A percentile compares a stretch with the other conserved stretches of the same genome.
These are phyloP conservation scores for Hydrolagus colliei DNA, from an alignment of 2,797 vertebrate genomes.

Conservation along the genomic window DNA sequence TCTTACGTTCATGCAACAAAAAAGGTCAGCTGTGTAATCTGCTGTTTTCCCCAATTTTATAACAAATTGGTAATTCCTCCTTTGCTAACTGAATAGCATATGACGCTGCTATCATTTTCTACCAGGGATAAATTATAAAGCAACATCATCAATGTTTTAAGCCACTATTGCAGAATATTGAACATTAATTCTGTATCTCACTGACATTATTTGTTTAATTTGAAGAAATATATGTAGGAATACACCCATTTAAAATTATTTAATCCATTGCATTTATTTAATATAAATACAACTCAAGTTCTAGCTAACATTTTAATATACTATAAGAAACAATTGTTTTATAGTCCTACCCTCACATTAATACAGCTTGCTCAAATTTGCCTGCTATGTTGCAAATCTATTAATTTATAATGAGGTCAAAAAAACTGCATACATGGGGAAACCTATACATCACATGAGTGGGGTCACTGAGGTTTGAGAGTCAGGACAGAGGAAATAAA, in stretches of 20 bases:
- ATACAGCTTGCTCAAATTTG: neutral
- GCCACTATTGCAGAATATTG: neutral
- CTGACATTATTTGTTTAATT: neutral
- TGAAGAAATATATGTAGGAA: neutral
- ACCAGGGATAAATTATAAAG: constrained; percentile 4
- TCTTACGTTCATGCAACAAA: neutral
- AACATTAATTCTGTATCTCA: neutral
- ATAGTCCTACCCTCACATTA: neutral
- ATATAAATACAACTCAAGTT: neutral
- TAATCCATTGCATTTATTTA: constrained; percentile 6
- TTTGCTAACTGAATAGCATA: neutral
- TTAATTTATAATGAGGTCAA: constrained; percentile 29
- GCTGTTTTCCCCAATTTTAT: constrained; percentile 4
- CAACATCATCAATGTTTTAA: neutral
- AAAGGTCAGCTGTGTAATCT: neutral
- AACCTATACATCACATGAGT: constrained; percentile 16
- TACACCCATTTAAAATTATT: neutral
- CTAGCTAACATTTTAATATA: neutral
- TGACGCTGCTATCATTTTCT: neutral
- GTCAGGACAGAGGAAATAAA: constrained; percentile 21
- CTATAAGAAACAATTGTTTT: neutral
- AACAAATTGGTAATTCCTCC: neutral
- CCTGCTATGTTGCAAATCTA: constrained; percentile 5
- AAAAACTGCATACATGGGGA: constrained; percentile 23
- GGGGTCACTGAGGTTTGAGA: neutral